Conservation (phyloP, 2,888 invertebrate genomes). For the Deladenus siricidicola region DNA sequence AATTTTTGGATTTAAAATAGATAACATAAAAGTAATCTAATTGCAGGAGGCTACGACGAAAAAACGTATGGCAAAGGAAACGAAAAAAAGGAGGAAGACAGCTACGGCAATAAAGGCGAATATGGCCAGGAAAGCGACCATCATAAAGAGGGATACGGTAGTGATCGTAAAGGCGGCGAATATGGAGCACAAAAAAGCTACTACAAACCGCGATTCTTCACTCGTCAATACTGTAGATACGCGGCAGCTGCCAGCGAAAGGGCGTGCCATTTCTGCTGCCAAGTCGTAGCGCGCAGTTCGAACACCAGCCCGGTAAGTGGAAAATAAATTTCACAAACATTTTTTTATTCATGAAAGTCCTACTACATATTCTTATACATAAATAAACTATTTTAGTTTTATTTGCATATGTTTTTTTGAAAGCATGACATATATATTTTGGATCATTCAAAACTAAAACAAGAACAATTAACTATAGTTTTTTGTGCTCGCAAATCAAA, state of each 20-base stretch:
- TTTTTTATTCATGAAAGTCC: neutral
- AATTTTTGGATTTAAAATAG: neutral
- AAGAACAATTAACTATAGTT: neutral
- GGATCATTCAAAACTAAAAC: no score
- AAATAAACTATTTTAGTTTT: neutral
- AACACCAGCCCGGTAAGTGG: constrained; percentile 28
- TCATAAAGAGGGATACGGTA: constrained; percentile 8
- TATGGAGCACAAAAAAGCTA: neutral
- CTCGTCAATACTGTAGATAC: constrained; percentile 31
- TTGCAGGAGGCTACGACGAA: neutral
- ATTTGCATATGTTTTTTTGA: no score
- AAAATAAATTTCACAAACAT: neutral
- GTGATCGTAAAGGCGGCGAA: neutral
- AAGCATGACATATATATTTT: no score
- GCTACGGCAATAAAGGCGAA: constrained; percentile 2
- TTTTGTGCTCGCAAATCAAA: no score
- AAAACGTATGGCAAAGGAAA: constrained; percentile 3
- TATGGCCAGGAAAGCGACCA: constrained; percentile 1
- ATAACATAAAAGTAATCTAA: neutral
- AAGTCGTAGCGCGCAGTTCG: constrained; percentile 29
- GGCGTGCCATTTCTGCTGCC: constrained; percentile 26
- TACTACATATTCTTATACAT: no score
- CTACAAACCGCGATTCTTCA: constrained; percentile 16
- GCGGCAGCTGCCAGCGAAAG: constrained; percentile 22
- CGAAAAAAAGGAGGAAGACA: constrained; percentile 5